These are phyloP conservation scores for Mormoops blainvillei DNA, from an alignment of 2,113 vertebrate genomes.

Conservation along the genomic window DNA sequence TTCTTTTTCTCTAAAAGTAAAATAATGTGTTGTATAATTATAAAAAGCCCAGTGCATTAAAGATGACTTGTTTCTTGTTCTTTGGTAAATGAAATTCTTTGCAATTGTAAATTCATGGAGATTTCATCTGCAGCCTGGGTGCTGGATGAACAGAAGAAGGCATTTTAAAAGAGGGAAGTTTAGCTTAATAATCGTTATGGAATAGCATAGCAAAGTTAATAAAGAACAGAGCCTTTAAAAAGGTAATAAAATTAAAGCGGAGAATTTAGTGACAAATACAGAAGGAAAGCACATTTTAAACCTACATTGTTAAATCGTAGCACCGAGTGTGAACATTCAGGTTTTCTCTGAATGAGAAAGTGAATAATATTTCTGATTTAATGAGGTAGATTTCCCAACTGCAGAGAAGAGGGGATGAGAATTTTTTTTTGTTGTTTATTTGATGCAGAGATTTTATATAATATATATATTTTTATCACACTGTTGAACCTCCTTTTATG, in stretches of 20 bases:
- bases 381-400: background rate
- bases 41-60: constrained; percentile 45
- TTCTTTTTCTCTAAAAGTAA: constrained; percentile 41
- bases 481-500: background rate
- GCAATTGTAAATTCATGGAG: constrained; percentile 37
- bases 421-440: constrained; percentile 17
- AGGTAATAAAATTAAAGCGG: constrained; percentile 3
- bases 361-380: constrained; percentile 35
- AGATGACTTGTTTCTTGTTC: constrained; percentile 38
- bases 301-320: constrained; percentile 26
- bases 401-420: background rate
- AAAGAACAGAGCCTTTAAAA: constrained; percentile 34
- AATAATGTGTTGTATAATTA: constrained; percentile 28
- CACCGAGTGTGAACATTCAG: background rate
- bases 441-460: background rate
- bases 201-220: background rate
- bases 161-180: constrained; percentile 49
- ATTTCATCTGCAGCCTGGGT: constrained; percentile 26
- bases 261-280: constrained; percentile 48
- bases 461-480: background rate
- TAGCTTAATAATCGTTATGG: background rate
- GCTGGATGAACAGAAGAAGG: constrained; percentile 25
- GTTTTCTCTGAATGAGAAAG: constrained; percentile 23
- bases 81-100: constrained; percentile 34
- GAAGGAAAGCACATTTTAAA: background rate